Conservation (phyloP, 2,797 vertebrate species). For the Sylvilagus floridanus region DNA sequence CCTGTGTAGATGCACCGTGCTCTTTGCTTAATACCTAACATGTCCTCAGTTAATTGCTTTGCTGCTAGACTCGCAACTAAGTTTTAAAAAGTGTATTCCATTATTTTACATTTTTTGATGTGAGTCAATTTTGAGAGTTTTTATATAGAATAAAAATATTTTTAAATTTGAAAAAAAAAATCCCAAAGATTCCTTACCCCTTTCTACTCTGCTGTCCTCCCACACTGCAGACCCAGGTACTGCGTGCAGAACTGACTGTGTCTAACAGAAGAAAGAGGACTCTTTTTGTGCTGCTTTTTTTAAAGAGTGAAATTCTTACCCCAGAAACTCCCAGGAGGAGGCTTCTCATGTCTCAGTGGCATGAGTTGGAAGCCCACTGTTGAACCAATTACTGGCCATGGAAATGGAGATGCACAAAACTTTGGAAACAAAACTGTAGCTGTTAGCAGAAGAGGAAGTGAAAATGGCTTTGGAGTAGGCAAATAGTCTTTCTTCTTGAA, state of each 20-base stretch:
- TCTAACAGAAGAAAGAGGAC: not conserved
- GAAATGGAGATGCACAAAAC: not conserved
- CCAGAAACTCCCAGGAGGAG: not conserved
- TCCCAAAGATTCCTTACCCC: not conserved
- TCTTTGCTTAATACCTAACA: no score
- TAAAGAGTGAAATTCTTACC: not conserved
- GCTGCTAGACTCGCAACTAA: no score
- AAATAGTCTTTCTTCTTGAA: constrained; percentile 12
- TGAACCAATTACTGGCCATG: not conserved
- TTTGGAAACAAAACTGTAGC: constrained; percentile 1
- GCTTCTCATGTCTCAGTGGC: not conserved
- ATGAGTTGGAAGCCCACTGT: not conserved
- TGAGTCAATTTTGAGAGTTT: no score
- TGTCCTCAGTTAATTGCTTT: no score
- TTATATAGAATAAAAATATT: no score
- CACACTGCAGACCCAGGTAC: not conserved
- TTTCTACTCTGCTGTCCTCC: not conserved
- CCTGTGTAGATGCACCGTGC: no score
- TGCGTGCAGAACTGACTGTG: not conserved
- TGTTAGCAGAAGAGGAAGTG: not conserved
- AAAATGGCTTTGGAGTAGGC: not conserved
- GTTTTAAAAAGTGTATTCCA: no score
- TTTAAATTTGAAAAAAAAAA: no score
- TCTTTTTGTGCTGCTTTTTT: not conserved
- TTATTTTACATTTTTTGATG: no score